Percentiles rank a stretch among this genome's conserved stretches.
These are phyloP conservation scores for Sorex araneus DNA, from an alignment of 2,113 vertebrate species.

Conservation along the genomic window DNA sequence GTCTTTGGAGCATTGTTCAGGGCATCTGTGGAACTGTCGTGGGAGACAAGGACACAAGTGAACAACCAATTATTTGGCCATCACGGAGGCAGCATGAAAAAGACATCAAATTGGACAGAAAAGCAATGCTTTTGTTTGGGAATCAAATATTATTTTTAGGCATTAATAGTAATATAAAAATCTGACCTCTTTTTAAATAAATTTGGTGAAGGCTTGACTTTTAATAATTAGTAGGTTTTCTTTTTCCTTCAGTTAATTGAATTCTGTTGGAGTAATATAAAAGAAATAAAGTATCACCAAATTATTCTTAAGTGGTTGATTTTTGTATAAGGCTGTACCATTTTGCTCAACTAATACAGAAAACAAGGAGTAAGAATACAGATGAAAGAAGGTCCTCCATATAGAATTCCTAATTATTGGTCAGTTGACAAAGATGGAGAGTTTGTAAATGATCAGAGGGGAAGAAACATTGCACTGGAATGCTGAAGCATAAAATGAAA, in stretches of 20 bases:
- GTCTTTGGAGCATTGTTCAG: slow-evolving; percentile 93
- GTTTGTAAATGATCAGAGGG: slow-evolving; percentile 64
- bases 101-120: slow-evolving; percentile 93
- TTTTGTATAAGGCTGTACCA: slow-evolving; percentile 65
- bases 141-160: slow-evolving; percentile 88
- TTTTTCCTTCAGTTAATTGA: slow-evolving; percentile 66
- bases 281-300: slow-evolving; percentile 76
- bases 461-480: slow-evolving; percentile 75
- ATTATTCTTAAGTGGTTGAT: slow-evolving; percentile 75
- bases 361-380: slow-evolving; percentile 67
- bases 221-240: slow-evolving; percentile 44
- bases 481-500: slow-evolving; percentile 75
- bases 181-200: slow-evolving; percentile 82
- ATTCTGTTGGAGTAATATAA: slow-evolving; percentile 76
- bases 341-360: slow-evolving; percentile 74
- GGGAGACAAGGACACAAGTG: slow-evolving; percentile 94
- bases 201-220: slow-evolving; percentile 69
- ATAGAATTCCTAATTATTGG: slow-evolving; percentile 79
- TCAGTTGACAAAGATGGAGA: not conserved
- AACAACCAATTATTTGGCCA: slow-evolving; percentile 96
- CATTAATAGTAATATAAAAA: slow-evolving; percentile 85
- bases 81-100: slow-evolving; percentile 92
- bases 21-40: slow-evolving; percentile 94
- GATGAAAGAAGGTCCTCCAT: slow-evolving; percentile 67
- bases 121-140: slow-evolving; percentile 91